Conservation (phyloP, 2,797 vertebrate species). For the Megalops cyprinoides region DNA sequence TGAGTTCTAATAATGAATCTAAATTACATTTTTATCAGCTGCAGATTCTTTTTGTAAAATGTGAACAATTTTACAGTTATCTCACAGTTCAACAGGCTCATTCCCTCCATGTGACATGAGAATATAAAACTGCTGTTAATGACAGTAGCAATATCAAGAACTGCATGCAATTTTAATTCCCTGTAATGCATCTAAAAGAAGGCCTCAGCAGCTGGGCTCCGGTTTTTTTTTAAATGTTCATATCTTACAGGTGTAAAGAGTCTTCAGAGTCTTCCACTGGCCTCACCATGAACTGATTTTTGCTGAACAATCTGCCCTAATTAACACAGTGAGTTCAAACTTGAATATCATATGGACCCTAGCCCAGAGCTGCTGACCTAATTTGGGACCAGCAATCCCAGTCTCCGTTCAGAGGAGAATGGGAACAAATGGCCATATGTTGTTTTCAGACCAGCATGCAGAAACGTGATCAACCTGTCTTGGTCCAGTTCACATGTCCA, state of each 20-base stretch:
- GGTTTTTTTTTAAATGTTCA: not conserved
- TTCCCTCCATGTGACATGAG: not conserved
- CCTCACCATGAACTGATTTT: not conserved
- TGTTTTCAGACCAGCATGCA: not conserved
- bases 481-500: not conserved
- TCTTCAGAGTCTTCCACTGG: not conserved
- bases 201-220: not conserved
- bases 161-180: not conserved
- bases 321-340: not conserved
- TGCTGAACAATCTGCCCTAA: not conserved
- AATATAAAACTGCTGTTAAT: not conserved
- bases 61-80: slow-evolving; percentile 1
- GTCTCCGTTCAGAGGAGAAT: not conserved
- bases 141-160: not conserved
- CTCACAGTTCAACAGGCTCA: not conserved
- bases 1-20: not conserved
- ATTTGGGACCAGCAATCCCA: not conserved
- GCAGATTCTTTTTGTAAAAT: not conserved
- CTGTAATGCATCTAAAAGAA: not conserved
- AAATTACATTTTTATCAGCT: not conserved
- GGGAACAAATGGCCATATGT: not conserved
- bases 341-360: not conserved
- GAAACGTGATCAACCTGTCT: not conserved
- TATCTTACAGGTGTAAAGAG: slow-evolving; percentile 12
- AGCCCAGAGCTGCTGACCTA: not conserved